phyloP scores from a whole-genome alignment of 2,797 vertebrate genomes.

The Pseudochirops corinnae region DNA sequence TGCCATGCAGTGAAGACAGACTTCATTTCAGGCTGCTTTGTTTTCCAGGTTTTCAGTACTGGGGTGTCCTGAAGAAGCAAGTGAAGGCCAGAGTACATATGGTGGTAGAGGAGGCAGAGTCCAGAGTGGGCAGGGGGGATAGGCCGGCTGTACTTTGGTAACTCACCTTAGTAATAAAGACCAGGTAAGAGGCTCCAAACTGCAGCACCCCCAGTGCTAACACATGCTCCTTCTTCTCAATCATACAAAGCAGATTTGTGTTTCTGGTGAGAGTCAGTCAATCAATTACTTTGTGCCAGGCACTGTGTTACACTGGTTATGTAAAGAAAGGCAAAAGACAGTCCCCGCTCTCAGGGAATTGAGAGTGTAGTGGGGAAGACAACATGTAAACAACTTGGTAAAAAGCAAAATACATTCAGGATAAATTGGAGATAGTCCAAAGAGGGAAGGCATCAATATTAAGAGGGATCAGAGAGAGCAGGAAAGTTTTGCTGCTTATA shows the following conservation, averaged over 20 bases:
- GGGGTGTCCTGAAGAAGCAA: not conserved
- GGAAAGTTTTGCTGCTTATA: not conserved
- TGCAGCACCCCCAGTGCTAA: not conserved
- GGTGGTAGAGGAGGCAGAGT: not conserved
- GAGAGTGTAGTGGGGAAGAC: not conserved
- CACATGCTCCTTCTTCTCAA: not conserved
- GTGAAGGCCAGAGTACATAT: not conserved
- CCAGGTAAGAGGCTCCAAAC: not conserved
- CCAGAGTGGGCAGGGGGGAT: not conserved
- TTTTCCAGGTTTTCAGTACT: not conserved
- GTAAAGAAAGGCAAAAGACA: not conserved
- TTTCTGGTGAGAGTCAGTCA: slow-evolving; percentile 2
- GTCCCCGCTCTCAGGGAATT: not conserved
- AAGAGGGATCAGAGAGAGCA: not conserved
- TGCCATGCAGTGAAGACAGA: not conserved
- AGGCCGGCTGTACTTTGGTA: not conserved
- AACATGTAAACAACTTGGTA: not conserved
- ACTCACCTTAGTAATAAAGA: not conserved
- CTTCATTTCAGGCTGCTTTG: not conserved
- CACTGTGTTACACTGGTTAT: not conserved
- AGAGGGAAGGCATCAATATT: not conserved
- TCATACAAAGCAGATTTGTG: not conserved
- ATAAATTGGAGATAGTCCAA: not conserved
- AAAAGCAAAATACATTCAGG: not conserved
- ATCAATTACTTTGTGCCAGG: not conserved